phyloP scores from a whole-genome alignment of 2,797 vertebrate genomes.

The Simalia tracyae region DNA sequence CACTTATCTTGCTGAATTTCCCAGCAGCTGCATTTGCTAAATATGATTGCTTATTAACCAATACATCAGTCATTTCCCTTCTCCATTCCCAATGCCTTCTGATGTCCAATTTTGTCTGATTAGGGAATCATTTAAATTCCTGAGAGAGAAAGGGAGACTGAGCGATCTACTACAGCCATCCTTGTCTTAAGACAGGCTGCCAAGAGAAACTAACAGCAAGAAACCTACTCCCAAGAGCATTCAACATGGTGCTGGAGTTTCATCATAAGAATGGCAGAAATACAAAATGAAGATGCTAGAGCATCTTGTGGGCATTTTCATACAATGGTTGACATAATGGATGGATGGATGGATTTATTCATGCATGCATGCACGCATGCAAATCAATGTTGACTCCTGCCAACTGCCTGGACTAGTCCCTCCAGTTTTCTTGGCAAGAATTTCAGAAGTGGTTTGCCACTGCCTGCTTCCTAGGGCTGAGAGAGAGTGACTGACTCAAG shows the following conservation, averaged over 20 bases:
- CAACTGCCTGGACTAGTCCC: background rate
- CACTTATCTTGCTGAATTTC: background rate
- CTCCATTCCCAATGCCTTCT: slow-evolving; percentile 24
- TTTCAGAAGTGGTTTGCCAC: background rate
- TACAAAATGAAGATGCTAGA: slow-evolving; percentile 1
- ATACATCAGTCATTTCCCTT: slow-evolving; percentile 17
- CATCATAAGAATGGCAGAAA: slow-evolving; percentile 52
- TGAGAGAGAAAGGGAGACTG: slow-evolving; percentile 25
- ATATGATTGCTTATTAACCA: background rate
- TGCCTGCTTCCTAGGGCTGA: too few relatives aligned
- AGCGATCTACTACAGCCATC: slow-evolving; percentile 28
- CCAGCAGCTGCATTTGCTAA: background rate
- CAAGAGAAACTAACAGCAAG: slow-evolving; percentile 43
- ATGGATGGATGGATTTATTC: background rate
- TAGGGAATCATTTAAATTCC: slow-evolving; percentile 51
- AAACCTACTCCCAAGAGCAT: slow-evolving; percentile 40
- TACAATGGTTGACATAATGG: background rate
- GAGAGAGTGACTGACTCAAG: too few relatives aligned
- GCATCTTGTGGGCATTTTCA: background rate
- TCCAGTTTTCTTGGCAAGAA: background rate
- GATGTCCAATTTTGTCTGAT: slow-evolving; percentile 51
- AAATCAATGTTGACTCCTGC: background rate
- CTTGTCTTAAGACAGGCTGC: slow-evolving; percentile 37
- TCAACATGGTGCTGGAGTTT: slow-evolving; percentile 43
- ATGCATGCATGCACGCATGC: background rate